Percentiles rank a stretch among this genome's conserved stretches.
Conservation (phyloP, 2,113 vertebrate genomes). For the Salvelinus sp. region DNA sequence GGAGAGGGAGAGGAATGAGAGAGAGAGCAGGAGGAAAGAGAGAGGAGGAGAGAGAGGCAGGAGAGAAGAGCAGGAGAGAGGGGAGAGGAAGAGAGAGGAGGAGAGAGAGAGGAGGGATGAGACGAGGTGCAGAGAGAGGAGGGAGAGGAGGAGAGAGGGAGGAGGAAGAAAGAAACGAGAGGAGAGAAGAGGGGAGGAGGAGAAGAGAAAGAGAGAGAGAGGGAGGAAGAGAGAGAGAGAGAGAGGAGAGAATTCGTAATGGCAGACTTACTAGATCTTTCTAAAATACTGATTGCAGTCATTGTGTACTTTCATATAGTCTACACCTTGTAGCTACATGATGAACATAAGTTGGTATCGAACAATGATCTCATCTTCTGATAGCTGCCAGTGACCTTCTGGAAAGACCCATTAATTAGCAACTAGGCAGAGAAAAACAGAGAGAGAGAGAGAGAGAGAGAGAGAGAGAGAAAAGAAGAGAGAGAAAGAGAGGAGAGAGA, state of each 20-base stretch:
- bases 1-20: background rate
- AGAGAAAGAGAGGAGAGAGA: constrained; percentile 54
- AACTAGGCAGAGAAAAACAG: constrained; percentile 56
- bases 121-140: too few relatives aligned
- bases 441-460: constrained; percentile 57
- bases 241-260: constrained; percentile 29
- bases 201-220: too few relatives aligned
- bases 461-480: constrained; percentile 57
- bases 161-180: too few relatives aligned
- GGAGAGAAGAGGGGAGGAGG: too few relatives aligned
- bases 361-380: constrained; percentile 76
- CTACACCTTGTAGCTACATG: constrained; percentile 44
- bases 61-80: too few relatives aligned
- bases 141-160: too few relatives aligned
- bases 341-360: constrained; percentile 65
- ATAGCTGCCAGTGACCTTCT: constrained; percentile 70
- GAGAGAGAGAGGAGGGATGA: too few relatives aligned
- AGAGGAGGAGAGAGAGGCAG: too few relatives aligned
- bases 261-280: constrained; percentile 39
- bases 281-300: constrained; percentile 62
- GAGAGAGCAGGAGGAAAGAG: too few relatives aligned
- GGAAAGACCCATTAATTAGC: constrained; percentile 69
- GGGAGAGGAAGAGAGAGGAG: too few relatives aligned
- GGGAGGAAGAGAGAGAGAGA: too few relatives aligned
- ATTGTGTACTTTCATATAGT: constrained; percentile 65